A percentile compares a stretch with the other conserved stretches of the same genome.
Conservation (phyloP, 2,888 invertebrate species). For the Agrotis segetum region DNA sequence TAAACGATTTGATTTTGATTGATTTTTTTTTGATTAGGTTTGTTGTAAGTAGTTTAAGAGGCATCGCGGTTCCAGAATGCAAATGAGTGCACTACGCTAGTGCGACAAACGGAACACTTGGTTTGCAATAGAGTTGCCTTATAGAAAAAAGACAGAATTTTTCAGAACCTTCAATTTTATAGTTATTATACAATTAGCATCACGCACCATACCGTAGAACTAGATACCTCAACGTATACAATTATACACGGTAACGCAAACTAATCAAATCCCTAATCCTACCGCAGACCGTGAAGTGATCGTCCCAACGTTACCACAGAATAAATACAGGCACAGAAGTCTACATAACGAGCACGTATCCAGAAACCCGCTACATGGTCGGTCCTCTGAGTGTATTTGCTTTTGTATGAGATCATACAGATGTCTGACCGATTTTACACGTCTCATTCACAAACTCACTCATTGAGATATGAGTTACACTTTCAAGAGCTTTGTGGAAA, state of each 20-base stretch:
- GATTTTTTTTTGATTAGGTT: no score
- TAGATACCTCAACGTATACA: background rate
- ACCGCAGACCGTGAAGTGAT: slow-evolving; percentile 42
- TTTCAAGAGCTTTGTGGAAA: no score
- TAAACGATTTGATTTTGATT: no score
- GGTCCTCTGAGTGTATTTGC: no score
- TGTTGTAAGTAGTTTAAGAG: no score
- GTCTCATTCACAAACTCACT: no score
- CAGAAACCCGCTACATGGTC: background rate
- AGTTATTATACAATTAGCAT: slow-evolving; percentile 12
- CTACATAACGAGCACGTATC: background rate
- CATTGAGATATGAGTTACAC: no score
- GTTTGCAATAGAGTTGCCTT: no score
- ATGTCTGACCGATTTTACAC: background rate
- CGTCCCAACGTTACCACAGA: slow-evolving; percentile 15
- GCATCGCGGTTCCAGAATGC: no score
- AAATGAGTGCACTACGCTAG: no score
- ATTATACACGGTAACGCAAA: slow-evolving; percentile 19
- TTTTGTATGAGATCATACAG: background rate
- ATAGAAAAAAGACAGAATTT: no score
- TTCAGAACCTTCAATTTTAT: background rate
- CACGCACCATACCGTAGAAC: background rate
- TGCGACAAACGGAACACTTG: no score
- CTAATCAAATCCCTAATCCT: slow-evolving; percentile 43
- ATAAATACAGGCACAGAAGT: slow-evolving; percentile 1